Evolutionary conservation across 1,140 invertebrate species (phyloP).

Genomic region (Chymomyza costata): DNA sequence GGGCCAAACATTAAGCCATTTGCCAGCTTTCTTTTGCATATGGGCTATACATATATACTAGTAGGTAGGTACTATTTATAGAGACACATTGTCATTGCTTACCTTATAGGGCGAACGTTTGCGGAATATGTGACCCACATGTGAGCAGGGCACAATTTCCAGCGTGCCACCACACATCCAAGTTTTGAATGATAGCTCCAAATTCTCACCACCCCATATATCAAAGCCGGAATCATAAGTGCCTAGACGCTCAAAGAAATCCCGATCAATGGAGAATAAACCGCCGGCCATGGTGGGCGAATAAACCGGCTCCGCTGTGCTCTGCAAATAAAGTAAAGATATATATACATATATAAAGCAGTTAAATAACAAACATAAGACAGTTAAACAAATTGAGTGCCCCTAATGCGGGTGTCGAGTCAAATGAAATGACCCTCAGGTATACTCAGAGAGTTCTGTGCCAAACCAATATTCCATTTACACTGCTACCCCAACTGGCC

Average conservation of each 20-base stretch:
- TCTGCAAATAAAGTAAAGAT: slow-evolving; percentile 66
- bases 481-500: slow-evolving; percentile 1
- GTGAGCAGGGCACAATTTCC: slow-evolving; percentile 98
- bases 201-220: slow-evolving; percentile 98
- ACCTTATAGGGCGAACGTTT: slow-evolving; percentile 92
- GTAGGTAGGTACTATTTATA: slow-evolving; percentile 1
- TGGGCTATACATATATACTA: neutral
- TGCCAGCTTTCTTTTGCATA: neutral
- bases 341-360: too few species aligned
- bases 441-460: too few species aligned
- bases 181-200: slow-evolving; percentile 97
- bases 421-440: neutral
- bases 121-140: slow-evolving; percentile 98
- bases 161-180: slow-evolving; percentile 92
- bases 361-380: neutral
- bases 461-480: neutral
- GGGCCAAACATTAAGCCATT: neutral
- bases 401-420: neutral
- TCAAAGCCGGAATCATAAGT: slow-evolving; percentile 99
- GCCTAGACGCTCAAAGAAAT: slow-evolving; percentile 94
- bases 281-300: slow-evolving; percentile 97
- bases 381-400: slow-evolving; percentile 9
- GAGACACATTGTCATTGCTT: slow-evolving; percentile 26
- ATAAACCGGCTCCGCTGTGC: slow-evolving; percentile 93
- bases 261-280: slow-evolving; percentile 82